Conservation (phyloP, 2,113 vertebrate genomes). For the Syrmaticus mikado region DNA sequence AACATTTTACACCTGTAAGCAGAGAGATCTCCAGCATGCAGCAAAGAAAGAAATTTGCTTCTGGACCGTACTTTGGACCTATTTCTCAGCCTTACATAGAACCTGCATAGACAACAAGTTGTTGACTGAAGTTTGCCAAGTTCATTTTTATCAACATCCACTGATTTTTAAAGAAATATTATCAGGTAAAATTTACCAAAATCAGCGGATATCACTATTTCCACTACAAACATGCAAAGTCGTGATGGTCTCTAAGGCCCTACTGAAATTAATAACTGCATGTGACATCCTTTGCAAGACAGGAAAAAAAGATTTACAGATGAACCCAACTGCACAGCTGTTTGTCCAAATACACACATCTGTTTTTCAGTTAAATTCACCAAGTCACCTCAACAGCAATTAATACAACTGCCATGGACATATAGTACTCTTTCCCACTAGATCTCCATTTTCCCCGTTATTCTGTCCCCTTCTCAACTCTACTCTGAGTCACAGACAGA, state of each 20-base stretch:
- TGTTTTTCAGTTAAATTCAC: neutral
- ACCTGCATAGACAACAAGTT: neutral
- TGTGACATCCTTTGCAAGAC: neutral
- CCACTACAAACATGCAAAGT: neutral
- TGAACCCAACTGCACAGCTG: rapidly evolving
- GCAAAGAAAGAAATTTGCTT: neutral
- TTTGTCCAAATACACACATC: neutral
- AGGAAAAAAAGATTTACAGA: neutral
- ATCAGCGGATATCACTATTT: rapidly evolving
- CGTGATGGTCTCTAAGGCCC: rapidly evolving
- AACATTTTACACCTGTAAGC: neutral
- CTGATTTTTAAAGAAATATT: neutral
- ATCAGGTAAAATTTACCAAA: neutral
- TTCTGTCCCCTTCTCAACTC: neutral
- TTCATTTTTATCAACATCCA: neutral
- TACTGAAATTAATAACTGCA: neutral
- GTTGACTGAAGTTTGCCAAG: neutral
- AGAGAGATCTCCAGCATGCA: neutral
- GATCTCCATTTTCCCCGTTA: neutral
- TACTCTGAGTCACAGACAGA: neutral
- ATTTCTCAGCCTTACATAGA: neutral
- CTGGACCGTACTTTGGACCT: neutral
- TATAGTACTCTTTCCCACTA: neutral
- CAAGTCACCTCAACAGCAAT: neutral
- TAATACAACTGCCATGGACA: neutral